Evolutionary conservation across 2,888 invertebrate species (phyloP).

Genomic region (Catocala nupta): DNA sequence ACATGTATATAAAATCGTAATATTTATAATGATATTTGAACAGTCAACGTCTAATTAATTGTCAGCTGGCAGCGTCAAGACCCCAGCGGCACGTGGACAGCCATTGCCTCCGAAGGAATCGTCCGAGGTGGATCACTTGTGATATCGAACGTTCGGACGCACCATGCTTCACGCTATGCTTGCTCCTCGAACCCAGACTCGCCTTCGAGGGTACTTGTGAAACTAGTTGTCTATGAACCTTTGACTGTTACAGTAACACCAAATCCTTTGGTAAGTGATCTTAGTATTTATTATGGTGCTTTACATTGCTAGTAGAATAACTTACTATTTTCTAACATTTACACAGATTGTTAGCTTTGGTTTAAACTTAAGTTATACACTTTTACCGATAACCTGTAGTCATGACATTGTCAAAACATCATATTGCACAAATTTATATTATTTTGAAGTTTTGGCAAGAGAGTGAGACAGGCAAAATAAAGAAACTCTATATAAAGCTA

Average conservation of each 20-base stretch:
- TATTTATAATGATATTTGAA: no score
- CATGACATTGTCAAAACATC: no score
- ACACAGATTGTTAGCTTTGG: no score
- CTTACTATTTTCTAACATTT: no score
- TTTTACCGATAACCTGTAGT: no score
- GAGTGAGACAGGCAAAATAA: no score
- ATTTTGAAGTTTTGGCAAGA: no score
- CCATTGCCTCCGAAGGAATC: slow-evolving; percentile 70
- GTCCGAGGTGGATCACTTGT: slow-evolving; percentile 74
- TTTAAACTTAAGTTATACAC: no score
- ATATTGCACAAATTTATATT: no score
- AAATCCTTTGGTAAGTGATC: slow-evolving; percentile 87
- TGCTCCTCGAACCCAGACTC: slow-evolving; percentile 91
- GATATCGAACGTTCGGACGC: slow-evolving; percentile 87
- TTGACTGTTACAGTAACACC: slow-evolving; percentile 89
- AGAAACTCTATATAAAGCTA: no score
- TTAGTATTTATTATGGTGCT: neutral
- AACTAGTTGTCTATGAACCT: slow-evolving; percentile 89
- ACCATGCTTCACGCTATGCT: slow-evolving; percentile 90
- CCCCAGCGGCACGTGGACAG: slow-evolving; percentile 71
- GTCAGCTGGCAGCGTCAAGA: slow-evolving; percentile 84
- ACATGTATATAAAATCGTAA: no score
- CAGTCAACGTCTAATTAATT: neutral
- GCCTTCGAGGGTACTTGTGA: slow-evolving; percentile 89
- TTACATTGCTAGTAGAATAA: neutral